Conservation (phyloP, 1,140 invertebrate species). For the Cydia pomonella region DNA sequence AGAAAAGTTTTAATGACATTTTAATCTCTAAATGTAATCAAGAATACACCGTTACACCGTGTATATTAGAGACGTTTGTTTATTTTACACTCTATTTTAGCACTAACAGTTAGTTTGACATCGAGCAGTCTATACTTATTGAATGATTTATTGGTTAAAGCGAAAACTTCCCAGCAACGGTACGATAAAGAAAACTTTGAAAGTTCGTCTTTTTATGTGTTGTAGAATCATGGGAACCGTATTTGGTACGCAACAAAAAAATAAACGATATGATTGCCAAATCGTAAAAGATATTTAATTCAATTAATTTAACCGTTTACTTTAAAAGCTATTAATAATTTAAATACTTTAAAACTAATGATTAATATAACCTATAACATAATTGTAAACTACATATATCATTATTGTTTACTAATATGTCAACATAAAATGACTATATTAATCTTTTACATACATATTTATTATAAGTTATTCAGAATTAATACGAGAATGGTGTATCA, state of each 20-base stretch:
- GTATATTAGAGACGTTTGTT: too few species aligned
- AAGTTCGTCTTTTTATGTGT: neutral
- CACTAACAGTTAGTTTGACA: too few species aligned
- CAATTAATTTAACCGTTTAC: neutral
- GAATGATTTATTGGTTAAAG: neutral
- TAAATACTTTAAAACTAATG: too few species aligned
- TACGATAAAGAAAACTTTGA: neutral
- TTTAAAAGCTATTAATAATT: neutral
- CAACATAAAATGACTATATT: neutral
- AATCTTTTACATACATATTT: conserved; percentile 24
- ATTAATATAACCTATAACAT: too few species aligned
- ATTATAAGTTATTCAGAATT: conserved; percentile 19
- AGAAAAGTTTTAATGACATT: too few species aligned
- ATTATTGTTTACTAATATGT: neutral
- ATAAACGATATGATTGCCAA: conserved; percentile 3
- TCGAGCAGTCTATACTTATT: too few species aligned
- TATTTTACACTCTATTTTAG: too few species aligned
- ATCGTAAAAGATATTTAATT: neutral
- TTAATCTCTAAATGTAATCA: too few species aligned
- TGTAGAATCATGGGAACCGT: neutral
- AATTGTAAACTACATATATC: neutral
- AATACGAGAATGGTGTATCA: neutral
- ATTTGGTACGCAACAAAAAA: neutral
- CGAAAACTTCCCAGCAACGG: neutral
- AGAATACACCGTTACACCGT: too few species aligned